Base-by-base conservation (phyloP, 2,888 invertebrate species). In the Cecidostiba fungosa region DNA sequence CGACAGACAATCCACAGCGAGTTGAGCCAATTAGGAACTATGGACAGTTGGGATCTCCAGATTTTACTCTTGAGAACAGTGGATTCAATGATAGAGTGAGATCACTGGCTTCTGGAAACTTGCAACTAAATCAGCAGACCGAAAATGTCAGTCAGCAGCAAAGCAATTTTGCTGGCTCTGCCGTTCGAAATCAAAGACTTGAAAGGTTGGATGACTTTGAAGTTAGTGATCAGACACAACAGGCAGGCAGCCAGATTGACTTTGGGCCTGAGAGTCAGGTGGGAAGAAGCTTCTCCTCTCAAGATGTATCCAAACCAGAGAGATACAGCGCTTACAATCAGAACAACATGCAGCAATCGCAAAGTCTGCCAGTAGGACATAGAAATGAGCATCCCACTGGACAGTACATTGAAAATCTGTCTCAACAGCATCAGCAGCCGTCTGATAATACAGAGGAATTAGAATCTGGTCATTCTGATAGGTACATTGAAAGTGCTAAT, bases 341-440 rank as follows among this genome's bases (percentile, higher is more conserved):
- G 19, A 47, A 54, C 47, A 84, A 62, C 66, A 70, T 54, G 39
- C 72, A 78, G 43, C 62, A 79, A 39, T 19, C 32, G 5, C 73
- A 73, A 43, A 43, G 23, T 72, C 6, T 66, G 23, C 26, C 73
- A 70, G 26, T 32, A 32, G 19, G 6, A 39, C 10, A 16, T n/a
- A 26, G 23, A 4, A 82, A 23, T 4, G n/a, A 79, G 29, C 50
- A 77, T 73, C 89, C 90, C 69, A 88, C 85, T 36, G 85, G 87
- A 26, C 88, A 87, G 43, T 62, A 88, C 16, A 84, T 88, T 74
- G 87, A 86, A 87, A 87, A 91, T 79, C 90, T 88, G 89, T 90
- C 88, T 54, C 92, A 88, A 88, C 87, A 88, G 39, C 83, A 90
- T 6, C 90, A 88, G 82, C 85, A 88, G 73, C 80, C 89, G 19